A percentile compares a stretch with the other conserved stretches of the same genome.
These are phyloP conservation scores for Sylvilagus bachmani DNA, from an alignment of 2,113 vertebrate species.

Conservation along the genomic window DNA sequence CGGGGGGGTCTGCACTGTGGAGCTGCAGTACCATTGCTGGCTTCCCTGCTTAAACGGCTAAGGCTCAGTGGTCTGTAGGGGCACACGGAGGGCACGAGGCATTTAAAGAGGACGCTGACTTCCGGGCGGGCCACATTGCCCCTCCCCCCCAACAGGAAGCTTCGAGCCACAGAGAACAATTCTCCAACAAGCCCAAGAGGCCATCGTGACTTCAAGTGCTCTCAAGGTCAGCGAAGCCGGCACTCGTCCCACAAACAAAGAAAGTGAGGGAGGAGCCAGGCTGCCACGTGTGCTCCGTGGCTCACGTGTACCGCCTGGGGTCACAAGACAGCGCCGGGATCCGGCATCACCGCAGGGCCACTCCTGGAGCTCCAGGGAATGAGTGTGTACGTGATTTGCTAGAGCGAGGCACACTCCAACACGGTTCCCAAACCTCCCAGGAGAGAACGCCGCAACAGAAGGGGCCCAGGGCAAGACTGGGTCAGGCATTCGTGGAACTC, in stretches of 20 bases:
- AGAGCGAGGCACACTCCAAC: neutral
- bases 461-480: neutral
- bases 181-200: neutral
- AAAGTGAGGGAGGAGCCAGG: no score
- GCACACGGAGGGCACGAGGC: rapidly evolving
- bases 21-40: neutral
- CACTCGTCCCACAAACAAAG: rapidly evolving
- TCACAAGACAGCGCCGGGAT: no score
- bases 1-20: no score
- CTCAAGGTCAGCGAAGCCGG: no score
- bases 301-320: rapidly evolving
- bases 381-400: rapidly evolving
- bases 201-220: no score
- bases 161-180: rapidly evolving
- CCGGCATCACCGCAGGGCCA: rapidly evolving
- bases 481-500: neutral
- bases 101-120: neutral
- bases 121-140: no score
- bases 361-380: neutral
- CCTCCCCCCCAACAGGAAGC: neutral
- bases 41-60: neutral
- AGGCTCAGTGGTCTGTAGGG: neutral
- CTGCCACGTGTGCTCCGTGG: rapidly evolving
- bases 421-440: neutral
- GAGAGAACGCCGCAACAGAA: neutral